These are phyloP conservation scores for Heterotilapia buettikoferi DNA, from an alignment of 2,113 vertebrate species.

Conservation along the genomic window DNA sequence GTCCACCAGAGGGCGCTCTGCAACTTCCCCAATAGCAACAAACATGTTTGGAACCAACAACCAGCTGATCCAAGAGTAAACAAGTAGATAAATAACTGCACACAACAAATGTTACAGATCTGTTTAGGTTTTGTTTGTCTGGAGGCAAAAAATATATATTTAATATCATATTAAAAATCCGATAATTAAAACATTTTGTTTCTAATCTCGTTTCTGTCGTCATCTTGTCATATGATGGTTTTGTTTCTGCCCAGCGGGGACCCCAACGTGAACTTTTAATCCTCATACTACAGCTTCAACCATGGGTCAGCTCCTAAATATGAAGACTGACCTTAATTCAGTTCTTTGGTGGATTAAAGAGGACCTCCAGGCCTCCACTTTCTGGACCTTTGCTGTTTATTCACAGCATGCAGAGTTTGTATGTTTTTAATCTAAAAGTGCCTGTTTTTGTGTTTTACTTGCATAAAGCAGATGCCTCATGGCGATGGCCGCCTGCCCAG, in stretches of 20 bases:
- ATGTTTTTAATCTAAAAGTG: not conserved
- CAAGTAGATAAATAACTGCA: not conserved
- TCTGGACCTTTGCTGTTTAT: fast-evolving
- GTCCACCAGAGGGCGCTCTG: not conserved
- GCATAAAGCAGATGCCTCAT: constrained; percentile 75
- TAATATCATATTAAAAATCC: not conserved
- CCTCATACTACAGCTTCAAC: fast-evolving
- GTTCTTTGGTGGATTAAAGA: not conserved
- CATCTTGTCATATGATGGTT: not conserved
- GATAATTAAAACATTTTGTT: not conserved
- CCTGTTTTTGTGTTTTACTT: not conserved
- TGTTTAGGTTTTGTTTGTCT: not conserved
- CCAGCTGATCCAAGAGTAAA: not conserved
- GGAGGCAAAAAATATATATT: not conserved
- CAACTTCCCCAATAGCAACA: not conserved
- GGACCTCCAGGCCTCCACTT: not conserved
- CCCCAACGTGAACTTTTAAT: fast-evolving
- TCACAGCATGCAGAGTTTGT: not conserved
- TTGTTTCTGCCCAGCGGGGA: fast-evolving
- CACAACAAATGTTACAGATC: fast-evolving
- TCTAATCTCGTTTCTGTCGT: not conserved
- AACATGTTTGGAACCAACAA: not conserved
- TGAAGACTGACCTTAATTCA: not conserved
- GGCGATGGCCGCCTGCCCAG: constrained; percentile 73
- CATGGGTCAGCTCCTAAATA: not conserved